These are phyloP conservation scores for Temnothorax unifasciatus DNA, from an alignment of 2,888 invertebrate species.

Conservation along the genomic window DNA sequence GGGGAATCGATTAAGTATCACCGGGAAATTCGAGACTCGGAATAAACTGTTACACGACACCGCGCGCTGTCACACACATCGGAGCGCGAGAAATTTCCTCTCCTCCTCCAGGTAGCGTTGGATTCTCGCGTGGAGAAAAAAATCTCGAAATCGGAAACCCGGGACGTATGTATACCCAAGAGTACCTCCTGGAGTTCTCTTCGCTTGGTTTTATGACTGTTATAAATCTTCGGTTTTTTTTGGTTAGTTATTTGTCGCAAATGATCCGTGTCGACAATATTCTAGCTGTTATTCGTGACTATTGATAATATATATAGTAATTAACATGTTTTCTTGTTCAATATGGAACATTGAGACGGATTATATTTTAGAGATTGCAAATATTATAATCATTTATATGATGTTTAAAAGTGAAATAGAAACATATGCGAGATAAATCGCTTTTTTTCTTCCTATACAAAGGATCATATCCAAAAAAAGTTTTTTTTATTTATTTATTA, in stretches of 20 bases:
- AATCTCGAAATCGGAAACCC: constrained; percentile 80
- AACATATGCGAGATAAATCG: background rate
- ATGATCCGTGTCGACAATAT: background rate
- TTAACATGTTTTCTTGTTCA: background rate
- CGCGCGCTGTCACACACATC: constrained; percentile 66
- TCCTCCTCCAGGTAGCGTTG: constrained; percentile 66
- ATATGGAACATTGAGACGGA: background rate
- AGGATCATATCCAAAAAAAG: background rate
- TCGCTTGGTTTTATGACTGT: constrained; percentile 59
- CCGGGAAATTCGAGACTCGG: constrained; percentile 80
- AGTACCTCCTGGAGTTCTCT: constrained; percentile 65
- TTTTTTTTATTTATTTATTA: no score
- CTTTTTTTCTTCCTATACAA: background rate
- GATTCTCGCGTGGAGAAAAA: constrained; percentile 60
- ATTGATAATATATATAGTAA: background rate
- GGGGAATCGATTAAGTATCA: constrained; percentile 78
- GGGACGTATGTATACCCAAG: constrained; percentile 73
- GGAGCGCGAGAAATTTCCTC: constrained; percentile 58
- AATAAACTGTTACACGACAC: constrained; percentile 84
- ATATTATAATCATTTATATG: background rate
- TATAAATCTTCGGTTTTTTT: constrained; percentile 62
- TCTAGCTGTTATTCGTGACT: background rate
- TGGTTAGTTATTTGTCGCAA: constrained; percentile 9
- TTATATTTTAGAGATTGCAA: background rate
- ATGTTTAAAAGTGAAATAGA: background rate